phyloP scores from a whole-genome alignment of 2,113 vertebrate species.

The Drymodes brunneopygia region DNA sequence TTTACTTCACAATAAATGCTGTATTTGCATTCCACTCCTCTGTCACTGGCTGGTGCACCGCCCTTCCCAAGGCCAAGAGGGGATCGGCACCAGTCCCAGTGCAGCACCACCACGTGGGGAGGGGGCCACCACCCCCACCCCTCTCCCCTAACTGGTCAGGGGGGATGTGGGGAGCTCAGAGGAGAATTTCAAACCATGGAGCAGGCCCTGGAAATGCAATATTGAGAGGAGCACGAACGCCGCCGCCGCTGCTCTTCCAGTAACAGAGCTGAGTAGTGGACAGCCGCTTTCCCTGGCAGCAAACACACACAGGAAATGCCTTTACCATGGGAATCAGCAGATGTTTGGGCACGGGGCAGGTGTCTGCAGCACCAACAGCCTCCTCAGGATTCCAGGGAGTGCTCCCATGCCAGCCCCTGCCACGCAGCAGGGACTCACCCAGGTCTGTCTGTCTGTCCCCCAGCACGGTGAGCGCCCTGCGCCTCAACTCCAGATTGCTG shows the following conservation, averaged over 20 bases:
- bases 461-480: accelerated
- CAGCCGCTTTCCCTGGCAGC: slow-evolving; percentile 52
- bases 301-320: slow-evolving; percentile 48
- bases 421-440: accelerated
- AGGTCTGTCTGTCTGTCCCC: accelerated
- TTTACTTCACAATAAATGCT: slow-evolving; percentile 60
- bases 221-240: neutral
- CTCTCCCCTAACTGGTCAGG: neutral
- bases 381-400: neutral
- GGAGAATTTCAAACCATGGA: neutral
- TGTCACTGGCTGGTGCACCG: neutral
- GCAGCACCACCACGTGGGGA: neutral
- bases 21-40: slow-evolving; percentile 49
- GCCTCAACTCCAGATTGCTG: neutral
- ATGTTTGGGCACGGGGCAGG: neutral
- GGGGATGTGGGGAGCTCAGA: neutral
- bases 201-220: slow-evolving; percentile 56
- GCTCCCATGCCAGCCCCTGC: neutral
- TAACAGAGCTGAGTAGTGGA: slow-evolving; percentile 41
- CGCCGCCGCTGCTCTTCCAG: slow-evolving; percentile 35
- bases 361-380: neutral
- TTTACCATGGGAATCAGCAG: slow-evolving; percentile 51
- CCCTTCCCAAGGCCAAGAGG: slow-evolving; percentile 7
- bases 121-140: neutral
- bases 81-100: neutral